phyloP scores from a whole-genome alignment of 2,797 vertebrate species.

The Podargus strigoides region DNA sequence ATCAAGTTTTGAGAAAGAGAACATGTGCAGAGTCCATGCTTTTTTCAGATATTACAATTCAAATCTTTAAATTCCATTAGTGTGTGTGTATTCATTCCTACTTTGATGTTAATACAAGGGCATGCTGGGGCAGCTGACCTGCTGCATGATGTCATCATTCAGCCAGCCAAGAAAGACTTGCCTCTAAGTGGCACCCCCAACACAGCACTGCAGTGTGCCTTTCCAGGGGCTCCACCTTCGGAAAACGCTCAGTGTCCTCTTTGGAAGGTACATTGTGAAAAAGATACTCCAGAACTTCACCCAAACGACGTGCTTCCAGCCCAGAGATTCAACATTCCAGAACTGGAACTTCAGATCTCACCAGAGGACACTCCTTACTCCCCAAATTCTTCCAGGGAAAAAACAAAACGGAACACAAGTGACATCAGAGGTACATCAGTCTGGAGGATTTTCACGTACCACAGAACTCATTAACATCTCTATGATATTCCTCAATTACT shows the following conservation, averaged over 20 bases:
- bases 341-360: background rate
- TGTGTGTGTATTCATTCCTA: background rate
- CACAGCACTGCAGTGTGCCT: background rate
- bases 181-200: background rate
- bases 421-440: background rate
- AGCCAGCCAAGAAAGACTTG: background rate
- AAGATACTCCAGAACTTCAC: background rate
- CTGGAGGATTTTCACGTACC: background rate
- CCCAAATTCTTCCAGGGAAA: background rate
- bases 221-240: background rate
- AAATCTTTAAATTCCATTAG: background rate
- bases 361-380: background rate
- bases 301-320: background rate
- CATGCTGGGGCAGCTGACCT: background rate
- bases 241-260: background rate
- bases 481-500: background rate
- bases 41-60: background rate
- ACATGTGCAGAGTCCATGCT: background rate
- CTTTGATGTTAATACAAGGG: background rate
- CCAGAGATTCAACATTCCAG: background rate
- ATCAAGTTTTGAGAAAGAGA: background rate
- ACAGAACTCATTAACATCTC: background rate
- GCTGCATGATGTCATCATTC: background rate
- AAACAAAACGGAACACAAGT: rapidly evolving
- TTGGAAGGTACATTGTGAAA: background rate